Base-by-base conservation (phyloP, 2,797 vertebrate genomes). In the Poliocrania exsul region DNA sequence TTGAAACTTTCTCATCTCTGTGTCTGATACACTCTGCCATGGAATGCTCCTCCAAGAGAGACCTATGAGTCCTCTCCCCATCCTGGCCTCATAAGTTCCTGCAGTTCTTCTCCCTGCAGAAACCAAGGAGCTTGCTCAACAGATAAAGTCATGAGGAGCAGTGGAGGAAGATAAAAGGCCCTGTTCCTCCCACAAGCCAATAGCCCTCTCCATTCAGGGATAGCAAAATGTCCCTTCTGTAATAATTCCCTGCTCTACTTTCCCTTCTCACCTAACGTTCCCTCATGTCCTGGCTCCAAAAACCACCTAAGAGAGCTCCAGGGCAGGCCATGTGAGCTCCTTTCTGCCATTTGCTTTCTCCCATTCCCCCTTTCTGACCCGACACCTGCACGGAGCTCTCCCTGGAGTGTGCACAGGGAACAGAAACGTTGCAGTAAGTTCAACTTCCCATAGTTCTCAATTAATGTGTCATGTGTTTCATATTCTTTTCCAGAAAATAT, bases 371-470 rank as follows among this genome's bases (percentile, higher is more conserved):
- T 2, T 46, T 44, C 49, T 8, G 1, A 58, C 4, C 13, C 46
- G 18, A 13, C 0, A 0, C 0, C 0, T 28, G 10, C 11, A 16
- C 11, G 38, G 56, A 66, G 6, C 31, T 62, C 38, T 85, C 29
- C 49, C 16, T 61, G 47, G 44, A 66, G 12, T 2, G 2, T 1
- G 2, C 33, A 44, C 25, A 44, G 28, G 49, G 51, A 88, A 72
- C 0, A 13, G 60, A 56, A 81, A 75, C 0, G 0, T 13, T 37
- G 21, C 35, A 77, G 60, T 9, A 50, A 82, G 37, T 40, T 60
- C 60, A 70, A 62, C 44, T 64, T 83, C 64, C 53, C 51, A 25
- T 17, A 57, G 18, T 24, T 91, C 93, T 37, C 13, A 44, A 17
- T 0, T 1, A 72, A 15, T 2, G 9, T 53, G 60, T 21, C 25